Conservation (phyloP, 2,797 vertebrate species). For the Schizothorax lantsangensis region DNA sequence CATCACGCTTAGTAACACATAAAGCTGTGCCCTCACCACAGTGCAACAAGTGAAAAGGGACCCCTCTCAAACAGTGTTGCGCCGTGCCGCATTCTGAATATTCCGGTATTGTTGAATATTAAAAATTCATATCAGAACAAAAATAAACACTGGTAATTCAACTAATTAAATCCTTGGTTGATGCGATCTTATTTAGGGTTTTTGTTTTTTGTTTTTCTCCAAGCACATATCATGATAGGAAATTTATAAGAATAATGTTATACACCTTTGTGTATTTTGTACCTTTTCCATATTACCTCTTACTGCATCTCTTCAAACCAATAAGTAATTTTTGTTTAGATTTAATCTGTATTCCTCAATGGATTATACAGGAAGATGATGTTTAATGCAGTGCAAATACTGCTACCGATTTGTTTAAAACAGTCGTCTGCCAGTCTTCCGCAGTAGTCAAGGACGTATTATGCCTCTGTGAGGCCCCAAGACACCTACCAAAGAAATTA, state of each 20-base stretch:
- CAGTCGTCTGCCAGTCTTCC: neutral
- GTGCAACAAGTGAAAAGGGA: too few species aligned
- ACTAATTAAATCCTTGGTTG: too few species aligned
- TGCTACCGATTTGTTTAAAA: neutral
- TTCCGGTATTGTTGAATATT: too few species aligned
- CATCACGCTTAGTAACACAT: too few species aligned
- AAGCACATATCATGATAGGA: too few species aligned
- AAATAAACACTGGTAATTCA: too few species aligned
- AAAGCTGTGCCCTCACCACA: too few species aligned
- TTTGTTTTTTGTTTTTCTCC: too few species aligned
- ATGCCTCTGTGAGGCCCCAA: neutral
- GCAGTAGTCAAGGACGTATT: neutral
- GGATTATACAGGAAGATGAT: neutral
- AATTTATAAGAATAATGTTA: neutral
- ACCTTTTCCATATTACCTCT: neutral
- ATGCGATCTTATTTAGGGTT: too few species aligned
- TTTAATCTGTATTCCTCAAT: neutral
- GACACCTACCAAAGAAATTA: neutral
- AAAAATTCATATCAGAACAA: too few species aligned
- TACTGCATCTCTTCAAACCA: neutral
- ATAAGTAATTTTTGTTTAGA: neutral
- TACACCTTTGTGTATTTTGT: neutral
- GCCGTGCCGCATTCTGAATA: too few species aligned
- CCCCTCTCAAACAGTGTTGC: too few species aligned
- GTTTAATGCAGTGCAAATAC: conserved; percentile 9